Base-by-base conservation (phyloP, 2,113 vertebrate species). In the Deroptyus accipitrinus region DNA sequence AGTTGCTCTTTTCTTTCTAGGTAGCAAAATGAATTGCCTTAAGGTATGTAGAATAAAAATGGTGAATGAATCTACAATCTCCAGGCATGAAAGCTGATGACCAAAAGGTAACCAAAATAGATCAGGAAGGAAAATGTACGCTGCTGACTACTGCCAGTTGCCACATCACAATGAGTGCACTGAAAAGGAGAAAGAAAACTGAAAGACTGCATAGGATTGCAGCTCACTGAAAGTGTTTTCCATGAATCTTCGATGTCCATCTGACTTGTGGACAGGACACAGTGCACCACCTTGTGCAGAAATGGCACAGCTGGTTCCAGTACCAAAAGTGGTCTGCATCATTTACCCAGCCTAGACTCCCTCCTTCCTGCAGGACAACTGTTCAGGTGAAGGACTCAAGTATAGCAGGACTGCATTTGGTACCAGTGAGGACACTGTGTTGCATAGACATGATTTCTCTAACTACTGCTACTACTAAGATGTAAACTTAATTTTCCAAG, bases 101-200 rank as follows among this genome's bases (percentile, higher is more conserved):
- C 8, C 49, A 82, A 57, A 55, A 75, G 28, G 19, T 24, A 33
- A 37, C 8, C 30, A 69, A 64, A 86, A 73, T 3, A 88, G 20
- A 69, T 44, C 5, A 44, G 59, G 51, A 78, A 77, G n/a, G 54
- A 41, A 62, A 61, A 68, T 0, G 1, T 15, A 13, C 5, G 5
- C 18, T 88, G 59, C 62, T 68, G 48, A 63, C 20, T 31, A 11
- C 2, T 68, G 24, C 44, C 68, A 48, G 63, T 44, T 64, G 68
- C 62, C 52, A 51, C 19, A 24, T 41, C 17, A 9, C 24, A 66
- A 3, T 0, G 3, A 17, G 10, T 13, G 17, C 30, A 41, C 3
- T 2, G 2, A 23, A 69, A 64, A 57, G 59, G 7, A 82, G 66
- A 64, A 78, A 63, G 33, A 66, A 67, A 41, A 54, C 17, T 8